Conservation (phyloP, 2,113 vertebrate genomes). For the Chaetodon trifascialis region DNA sequence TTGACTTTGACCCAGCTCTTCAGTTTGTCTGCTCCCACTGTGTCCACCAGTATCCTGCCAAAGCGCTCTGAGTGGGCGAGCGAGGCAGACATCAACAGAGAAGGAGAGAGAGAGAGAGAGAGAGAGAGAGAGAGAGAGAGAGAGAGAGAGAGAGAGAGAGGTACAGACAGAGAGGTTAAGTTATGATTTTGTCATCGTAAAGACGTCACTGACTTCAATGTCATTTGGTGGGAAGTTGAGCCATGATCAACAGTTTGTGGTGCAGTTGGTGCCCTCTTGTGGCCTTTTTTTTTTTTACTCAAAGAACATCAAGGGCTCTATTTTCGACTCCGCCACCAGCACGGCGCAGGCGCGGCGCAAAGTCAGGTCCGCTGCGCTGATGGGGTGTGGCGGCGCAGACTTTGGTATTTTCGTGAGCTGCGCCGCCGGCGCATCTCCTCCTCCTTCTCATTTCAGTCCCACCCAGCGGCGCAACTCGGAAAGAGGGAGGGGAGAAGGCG, state of each 20-base stretch:
- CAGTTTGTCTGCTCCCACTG: constrained; percentile 88
- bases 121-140: background rate
- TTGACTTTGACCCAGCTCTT: constrained; percentile 92
- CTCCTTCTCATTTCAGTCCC: too few relatives aligned
- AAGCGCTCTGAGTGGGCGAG: constrained; percentile 87
- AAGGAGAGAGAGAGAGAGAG: background rate
- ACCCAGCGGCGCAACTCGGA: too few relatives aligned
- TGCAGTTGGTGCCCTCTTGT: background rate
- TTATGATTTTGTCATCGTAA: background rate
- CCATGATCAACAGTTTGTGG: background rate
- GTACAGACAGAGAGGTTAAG: background rate
- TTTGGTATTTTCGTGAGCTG: too few relatives aligned
- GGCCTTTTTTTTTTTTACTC: too few relatives aligned
- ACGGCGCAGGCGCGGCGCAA: too few relatives aligned
- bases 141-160: background rate
- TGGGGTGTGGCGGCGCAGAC: too few relatives aligned
- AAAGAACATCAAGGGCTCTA: too few relatives aligned
- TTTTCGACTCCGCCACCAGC: too few relatives aligned
- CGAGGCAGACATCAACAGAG: background rate
- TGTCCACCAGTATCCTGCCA: constrained; percentile 88
- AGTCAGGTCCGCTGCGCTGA: too few relatives aligned
- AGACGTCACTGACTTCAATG: background rate
- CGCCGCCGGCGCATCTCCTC: too few relatives aligned
- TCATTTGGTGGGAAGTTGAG: too few relatives aligned
- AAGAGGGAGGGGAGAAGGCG: too few relatives aligned